A percentile compares a stretch with the other conserved stretches of the same genome.
Conservation (phyloP, 2,113 vertebrate species). For the Platichthys flesus region DNA sequence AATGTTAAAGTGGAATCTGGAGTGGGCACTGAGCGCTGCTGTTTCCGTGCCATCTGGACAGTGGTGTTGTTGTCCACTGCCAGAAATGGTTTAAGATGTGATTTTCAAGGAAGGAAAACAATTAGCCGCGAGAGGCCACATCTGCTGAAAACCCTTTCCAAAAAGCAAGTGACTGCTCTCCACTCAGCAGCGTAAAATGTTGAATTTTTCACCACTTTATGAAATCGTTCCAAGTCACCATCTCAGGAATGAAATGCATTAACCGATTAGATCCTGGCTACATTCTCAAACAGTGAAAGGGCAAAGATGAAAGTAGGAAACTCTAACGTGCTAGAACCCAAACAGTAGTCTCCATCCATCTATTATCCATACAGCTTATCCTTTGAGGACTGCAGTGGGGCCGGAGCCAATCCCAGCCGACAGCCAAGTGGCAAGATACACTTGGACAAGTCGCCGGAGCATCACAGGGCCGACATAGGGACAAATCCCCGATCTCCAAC, state of each 20-base stretch:
- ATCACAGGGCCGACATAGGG: no score
- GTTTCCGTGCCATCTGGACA: constrained; percentile 50
- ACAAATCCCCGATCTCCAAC: no score
- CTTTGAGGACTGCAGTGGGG: no score
- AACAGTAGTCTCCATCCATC: no score
- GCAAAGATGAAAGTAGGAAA: background rate
- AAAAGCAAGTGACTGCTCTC: background rate
- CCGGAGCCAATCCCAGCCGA: no score
- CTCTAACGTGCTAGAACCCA: background rate
- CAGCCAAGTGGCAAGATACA: no score
- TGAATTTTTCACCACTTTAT: background rate
- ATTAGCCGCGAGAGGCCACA: constrained; percentile 16
- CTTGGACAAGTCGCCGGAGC: no score
- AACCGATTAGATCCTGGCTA: background rate
- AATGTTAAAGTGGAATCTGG: constrained; percentile 53
- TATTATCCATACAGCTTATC: no score
- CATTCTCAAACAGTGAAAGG: background rate
- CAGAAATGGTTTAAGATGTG: constrained; percentile 14
- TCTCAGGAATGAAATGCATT: background rate
- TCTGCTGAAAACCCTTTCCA: constrained; percentile 21
- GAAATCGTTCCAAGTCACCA: background rate
- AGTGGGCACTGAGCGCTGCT: constrained; percentile 45
- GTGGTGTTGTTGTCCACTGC: constrained; percentile 48
- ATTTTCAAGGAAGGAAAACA: constrained; percentile 46
- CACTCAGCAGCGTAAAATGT: background rate